A percentile compares a stretch with the other conserved stretches of the same genome.
These are phyloP conservation scores for Datnioides undecimradiatus DNA, from an alignment of 2,113 vertebrate species.

Conservation along the genomic window DNA sequence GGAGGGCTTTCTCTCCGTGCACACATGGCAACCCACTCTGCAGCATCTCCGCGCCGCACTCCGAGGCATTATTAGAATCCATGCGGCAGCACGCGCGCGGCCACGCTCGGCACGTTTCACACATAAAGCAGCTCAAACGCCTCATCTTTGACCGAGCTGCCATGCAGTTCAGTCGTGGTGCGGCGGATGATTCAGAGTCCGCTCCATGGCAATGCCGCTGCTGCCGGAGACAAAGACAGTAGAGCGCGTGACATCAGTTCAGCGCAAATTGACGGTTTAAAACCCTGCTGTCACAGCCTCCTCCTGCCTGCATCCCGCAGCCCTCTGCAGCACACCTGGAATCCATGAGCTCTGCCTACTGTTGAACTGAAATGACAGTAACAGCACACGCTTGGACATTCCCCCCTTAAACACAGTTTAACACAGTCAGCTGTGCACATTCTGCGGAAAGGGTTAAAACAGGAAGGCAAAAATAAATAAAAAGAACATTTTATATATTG, in stretches of 20 bases:
- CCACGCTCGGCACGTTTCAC: neutral
- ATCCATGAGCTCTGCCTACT: no score
- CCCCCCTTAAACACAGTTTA: neutral
- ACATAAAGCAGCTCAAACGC: neutral
- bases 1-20: conserved; percentile 44
- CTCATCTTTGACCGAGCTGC: neutral
- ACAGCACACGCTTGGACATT: neutral
- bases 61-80: neutral
- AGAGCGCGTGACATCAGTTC: conserved; percentile 4
- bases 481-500: no score
- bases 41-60: conserved; percentile 55
- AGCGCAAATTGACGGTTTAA: neutral
- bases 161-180: neutral
- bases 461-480: no score
- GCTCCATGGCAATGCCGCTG: neutral
- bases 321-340: no score
- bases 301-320: neutral
- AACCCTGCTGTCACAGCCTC: neutral
- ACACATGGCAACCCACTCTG: conserved; percentile 66
- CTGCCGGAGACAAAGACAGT: conserved; percentile 5
- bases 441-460: no score
- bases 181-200: conserved; percentile 11
- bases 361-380: no score
- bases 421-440: neutral
- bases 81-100: neutral